phyloP scores from a whole-genome alignment of 64 coral and sea anemone species.

The Actinia tenebrosa region DNA sequence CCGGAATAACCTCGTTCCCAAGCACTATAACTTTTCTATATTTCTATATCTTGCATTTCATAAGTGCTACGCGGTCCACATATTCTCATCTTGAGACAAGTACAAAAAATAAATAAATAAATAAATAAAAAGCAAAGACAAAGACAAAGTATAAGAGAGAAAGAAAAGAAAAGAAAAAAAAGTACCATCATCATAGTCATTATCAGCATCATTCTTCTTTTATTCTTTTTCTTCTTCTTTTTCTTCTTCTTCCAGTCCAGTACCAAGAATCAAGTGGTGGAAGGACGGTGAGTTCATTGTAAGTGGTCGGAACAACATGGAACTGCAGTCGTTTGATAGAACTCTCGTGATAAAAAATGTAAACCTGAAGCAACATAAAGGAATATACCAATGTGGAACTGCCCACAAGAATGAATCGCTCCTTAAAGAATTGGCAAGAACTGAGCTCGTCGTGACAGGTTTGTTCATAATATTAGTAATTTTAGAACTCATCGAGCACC shows the following conservation, averaged over 20 bases:
- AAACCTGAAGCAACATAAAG: not conserved
- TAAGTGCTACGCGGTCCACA: no score
- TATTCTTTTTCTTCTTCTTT: no score
- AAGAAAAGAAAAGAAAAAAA: no score
- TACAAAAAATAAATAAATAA: no score
- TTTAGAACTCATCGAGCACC: not conserved
- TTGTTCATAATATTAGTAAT: not conserved
- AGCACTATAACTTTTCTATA: no score
- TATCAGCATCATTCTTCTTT: not conserved
- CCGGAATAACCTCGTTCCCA: no score
- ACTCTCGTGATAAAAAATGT: slow-evolving; percentile 1
- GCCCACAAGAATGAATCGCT: not conserved
- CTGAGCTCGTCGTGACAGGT: not conserved
- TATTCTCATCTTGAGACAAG: no score
- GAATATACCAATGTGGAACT: not conserved
- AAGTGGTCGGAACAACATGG: not conserved
- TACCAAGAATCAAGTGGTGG: not conserved
- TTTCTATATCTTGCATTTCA: no score
- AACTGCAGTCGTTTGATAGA: not conserved
- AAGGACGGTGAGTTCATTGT: not conserved
- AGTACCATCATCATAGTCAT: not conserved
- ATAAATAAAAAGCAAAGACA: no score
- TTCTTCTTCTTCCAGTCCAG: not conserved
- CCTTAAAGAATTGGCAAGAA: not conserved
- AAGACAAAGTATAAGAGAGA: not conserved